phyloP scores from a whole-genome alignment of 2,797 vertebrate genomes.

The Muscicapa striata region DNA sequence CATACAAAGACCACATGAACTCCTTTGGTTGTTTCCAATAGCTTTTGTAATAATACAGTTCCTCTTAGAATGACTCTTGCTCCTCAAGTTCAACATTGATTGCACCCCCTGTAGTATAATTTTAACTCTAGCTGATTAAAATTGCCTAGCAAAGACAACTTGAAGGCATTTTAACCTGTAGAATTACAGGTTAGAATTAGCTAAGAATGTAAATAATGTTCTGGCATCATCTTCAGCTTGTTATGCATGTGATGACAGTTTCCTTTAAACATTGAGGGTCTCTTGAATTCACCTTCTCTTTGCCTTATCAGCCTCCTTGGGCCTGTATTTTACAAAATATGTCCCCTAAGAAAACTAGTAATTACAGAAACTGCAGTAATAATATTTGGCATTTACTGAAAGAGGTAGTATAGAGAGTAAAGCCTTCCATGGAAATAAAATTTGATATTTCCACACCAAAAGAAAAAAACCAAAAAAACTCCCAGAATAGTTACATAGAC shows the following conservation, averaged over 20 bases:
- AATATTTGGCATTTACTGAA: neutral
- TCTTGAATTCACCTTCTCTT: neutral
- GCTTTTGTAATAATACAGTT: neutral
- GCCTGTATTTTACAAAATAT: neutral
- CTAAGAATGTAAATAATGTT: neutral
- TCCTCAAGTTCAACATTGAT: neutral
- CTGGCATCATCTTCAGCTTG: neutral
- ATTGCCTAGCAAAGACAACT: neutral
- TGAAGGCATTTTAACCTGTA: neutral
- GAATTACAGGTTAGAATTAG: neutral
- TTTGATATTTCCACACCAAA: neutral
- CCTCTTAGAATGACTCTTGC: neutral
- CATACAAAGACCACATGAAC: neutral
- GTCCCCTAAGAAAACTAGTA: neutral
- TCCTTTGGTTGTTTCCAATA: neutral
- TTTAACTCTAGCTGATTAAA: constrained; percentile 12
- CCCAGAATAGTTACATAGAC: neutral
- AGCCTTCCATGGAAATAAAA: neutral
- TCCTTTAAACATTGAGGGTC: neutral
- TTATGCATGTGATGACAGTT: neutral
- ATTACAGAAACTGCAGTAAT: neutral
- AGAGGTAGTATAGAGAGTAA: neutral
- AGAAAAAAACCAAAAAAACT: neutral
- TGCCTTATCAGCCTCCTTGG: neutral
- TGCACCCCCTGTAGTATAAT: neutral